Evolutionary conservation across 1,140 invertebrate species (phyloP), one percentile per base, ranked within the genome.

Genomic region (Sycophila sp.): DNA sequence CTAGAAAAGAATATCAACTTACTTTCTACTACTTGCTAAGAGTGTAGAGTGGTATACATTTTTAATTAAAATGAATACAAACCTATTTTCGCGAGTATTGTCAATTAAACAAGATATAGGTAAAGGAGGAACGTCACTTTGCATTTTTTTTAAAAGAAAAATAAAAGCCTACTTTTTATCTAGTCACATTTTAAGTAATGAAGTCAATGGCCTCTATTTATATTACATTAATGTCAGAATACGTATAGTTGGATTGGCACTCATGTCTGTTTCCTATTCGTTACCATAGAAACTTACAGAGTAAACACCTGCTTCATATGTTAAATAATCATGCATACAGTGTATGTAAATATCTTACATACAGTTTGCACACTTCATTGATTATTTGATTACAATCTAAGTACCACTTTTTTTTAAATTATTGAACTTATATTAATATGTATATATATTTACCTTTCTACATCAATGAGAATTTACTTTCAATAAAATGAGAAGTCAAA

Each of bases 81-180:
- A 85, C 82, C 83, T 85, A 77, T 71, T 73, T 5, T 75, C 69
- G 62, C 73, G 77, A 70, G 74, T 78, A 28, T 79, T 74, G 65
- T 68, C 75, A 75, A 80, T 76, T 40, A 81, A 81, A 71, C 77
- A 80, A 63, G 85, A 79, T 79, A 82, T 75, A 69, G 84, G 83
- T 58, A 86, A 76, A 24, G 77, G 77, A 49, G 84, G 78, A 64
- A 82, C 73, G 74, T 83, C 83, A 73, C 80, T 83, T 85, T 86
- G 83, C 83, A 86, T 86, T 77, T 80, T 85, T 63, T 36, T 22
- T n/a, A 28, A 58, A 49, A 59, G 32, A 65, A 59, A 65, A 71
- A 49, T 24, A 65, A 64, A 71, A 71, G 49, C 15, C 7, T 58
- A 13, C n/a, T 62, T 56, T 26, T 49, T 38, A 58, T n/a, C 68